phyloP scores from a whole-genome alignment of 1,140 invertebrate genomes.

The Ladona fulva region DNA sequence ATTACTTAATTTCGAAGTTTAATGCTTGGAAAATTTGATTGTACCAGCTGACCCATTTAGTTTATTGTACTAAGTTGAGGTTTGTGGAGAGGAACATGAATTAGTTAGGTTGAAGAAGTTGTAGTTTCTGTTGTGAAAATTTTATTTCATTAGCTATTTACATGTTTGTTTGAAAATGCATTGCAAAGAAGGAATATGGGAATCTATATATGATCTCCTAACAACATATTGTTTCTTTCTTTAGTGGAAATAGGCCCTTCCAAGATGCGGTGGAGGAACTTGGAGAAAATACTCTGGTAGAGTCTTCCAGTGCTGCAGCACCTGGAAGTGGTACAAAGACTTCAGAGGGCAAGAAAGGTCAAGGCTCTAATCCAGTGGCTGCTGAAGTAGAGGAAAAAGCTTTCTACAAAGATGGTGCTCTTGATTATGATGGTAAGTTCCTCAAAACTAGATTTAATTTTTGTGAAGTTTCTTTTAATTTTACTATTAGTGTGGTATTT shows the following conservation, averaged over 20 bases:
- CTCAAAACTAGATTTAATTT: neutral
- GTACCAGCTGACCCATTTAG: no score
- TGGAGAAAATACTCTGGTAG: slow-evolving; percentile 2
- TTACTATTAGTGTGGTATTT: no score
- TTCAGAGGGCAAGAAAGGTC: neutral
- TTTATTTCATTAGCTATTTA: no score
- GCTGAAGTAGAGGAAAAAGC: neutral
- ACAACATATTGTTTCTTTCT: neutral
- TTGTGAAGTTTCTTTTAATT: no score
- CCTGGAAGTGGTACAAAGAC: neutral
- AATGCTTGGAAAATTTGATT: no score
- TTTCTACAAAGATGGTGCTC: slow-evolving; percentile 40
- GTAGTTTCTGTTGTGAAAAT: no score
- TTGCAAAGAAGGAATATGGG: no score
- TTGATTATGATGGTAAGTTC: slow-evolving; percentile 57
- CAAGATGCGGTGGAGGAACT: slow-evolving; percentile 10
- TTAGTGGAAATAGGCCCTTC: slow-evolving; percentile 19
- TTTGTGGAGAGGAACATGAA: no score
- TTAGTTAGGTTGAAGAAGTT: no score
- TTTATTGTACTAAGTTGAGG: no score
- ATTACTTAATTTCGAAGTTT: no score
- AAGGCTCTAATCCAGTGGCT: neutral
- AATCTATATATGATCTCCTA: neutral
- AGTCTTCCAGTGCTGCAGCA: neutral
- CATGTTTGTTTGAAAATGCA: no score